These are phyloP conservation scores for Trileptium ribeirensis DNA, from an alignment of 2,888 invertebrate species.

Conservation along the genomic window DNA sequence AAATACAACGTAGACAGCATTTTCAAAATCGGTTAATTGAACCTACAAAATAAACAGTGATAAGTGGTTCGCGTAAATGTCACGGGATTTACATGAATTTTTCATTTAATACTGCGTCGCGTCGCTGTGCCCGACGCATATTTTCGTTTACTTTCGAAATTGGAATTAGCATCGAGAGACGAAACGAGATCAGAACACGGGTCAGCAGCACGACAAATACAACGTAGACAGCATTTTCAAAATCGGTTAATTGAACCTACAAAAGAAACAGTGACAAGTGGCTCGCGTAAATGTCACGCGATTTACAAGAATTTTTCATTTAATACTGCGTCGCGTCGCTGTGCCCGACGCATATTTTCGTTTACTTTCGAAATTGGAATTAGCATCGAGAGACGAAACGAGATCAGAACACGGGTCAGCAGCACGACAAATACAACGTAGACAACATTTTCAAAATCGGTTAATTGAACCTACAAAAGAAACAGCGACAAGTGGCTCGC, in stretches of 20 bases:
- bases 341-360: conserved; percentile 93
- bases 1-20: conserved; percentile 96
- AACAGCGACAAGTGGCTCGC: too few relatives aligned
- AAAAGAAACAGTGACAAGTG: too few relatives aligned
- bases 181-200: conserved; percentile 82
- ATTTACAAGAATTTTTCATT: conserved; percentile 76
- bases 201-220: conserved; percentile 95
- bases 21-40: conserved; percentile 98
- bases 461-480: conserved; percentile 69
- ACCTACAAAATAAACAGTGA: conserved; percentile 59
- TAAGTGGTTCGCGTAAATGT: too few relatives aligned
- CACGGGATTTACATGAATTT: too few relatives aligned
- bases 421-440: conserved; percentile 94
- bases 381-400: conserved; percentile 87
- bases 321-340: conserved; percentile 76
- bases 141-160: conserved; percentile 92
- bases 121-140: conserved; percentile 86
- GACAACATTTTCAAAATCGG: conserved; percentile 99
- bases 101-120: conserved; percentile 72
- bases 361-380: conserved; percentile 91
- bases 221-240: conserved; percentile 97
- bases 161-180: conserved; percentile 89
- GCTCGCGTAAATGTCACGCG: too few relatives aligned
- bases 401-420: conserved; percentile 82
- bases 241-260: conserved; percentile 87